Base-by-base conservation (phyloP, 2,797 vertebrate species). In the Parambassis ranga region DNA sequence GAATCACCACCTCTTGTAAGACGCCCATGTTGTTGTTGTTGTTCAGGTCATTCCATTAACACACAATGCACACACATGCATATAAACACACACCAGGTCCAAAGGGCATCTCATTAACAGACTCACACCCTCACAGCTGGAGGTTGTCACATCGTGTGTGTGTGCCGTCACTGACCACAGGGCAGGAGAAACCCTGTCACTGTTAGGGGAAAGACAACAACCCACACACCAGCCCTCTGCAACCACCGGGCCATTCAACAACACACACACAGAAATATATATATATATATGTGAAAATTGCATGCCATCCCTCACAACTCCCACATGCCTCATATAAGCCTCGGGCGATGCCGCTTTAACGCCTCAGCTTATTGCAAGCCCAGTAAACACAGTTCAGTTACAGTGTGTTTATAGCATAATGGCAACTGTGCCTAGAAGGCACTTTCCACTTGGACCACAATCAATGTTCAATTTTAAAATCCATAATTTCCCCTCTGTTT, bases 101-200 rank as follows among this genome's bases (percentile, higher is more conserved):
- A 53, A 75, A 66, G 76, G 79, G 64, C 44, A 62, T 80, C 73
- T 87, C 78, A 86, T 90, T 88, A 89, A 75, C 83, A 71, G 68
- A 58, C 57, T 90, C 83, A 79, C 85, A 89, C 75, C 75, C 52
- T 88, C 77, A 73, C 83, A 83, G 87, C 77, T 81, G 81, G 81
- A 78, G 67, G 65, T 74, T 87, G 87, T 89, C 87, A 88, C 69
- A 71, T 59, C n/a, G n/a, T 57, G 27, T 51, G 51, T 71, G 51
- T 75, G 44, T 31, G 24, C 37, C 30, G 42, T 65, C 76, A 72
- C 30, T 65, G 75, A 71, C 71, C 76, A 52, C 49, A 79, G 60
- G 83, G 62, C 76, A 80, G 47, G 58, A 75, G 57, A 47, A 69
- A 67, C 66, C 64, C 61, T 66, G 75, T 50, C 48, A 75, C 70